Evolutionary conservation across 2,113 vertebrate species (phyloP).

Genomic region (Egretta garzetta): DNA sequence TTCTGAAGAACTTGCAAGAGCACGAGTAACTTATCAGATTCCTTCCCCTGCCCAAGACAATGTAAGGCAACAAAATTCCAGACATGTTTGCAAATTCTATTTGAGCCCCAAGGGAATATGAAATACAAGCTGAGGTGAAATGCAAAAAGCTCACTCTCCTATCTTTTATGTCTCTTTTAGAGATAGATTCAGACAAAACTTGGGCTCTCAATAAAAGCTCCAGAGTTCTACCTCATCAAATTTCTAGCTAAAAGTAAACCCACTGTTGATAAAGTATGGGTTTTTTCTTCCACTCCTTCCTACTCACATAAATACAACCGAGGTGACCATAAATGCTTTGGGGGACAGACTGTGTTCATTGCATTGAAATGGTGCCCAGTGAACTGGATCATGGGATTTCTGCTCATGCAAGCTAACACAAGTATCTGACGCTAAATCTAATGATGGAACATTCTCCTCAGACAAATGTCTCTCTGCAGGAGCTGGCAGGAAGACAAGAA

Average conservation of each 20-base stretch:
- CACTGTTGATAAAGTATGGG: not conserved
- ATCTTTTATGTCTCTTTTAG: accelerated
- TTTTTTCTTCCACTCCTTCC: not conserved
- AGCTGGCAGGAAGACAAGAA: not conserved
- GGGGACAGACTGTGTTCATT: not conserved
- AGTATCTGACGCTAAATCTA: not conserved
- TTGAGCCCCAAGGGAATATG: not conserved
- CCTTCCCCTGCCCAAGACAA: accelerated
- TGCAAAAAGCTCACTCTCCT: not conserved
- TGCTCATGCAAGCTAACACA: not conserved
- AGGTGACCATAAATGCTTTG: not conserved
- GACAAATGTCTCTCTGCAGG: not conserved
- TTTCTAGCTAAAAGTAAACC: not conserved
- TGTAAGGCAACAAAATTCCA: not conserved
- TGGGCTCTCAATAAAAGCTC: not conserved
- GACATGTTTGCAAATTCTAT: not conserved
- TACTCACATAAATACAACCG: not conserved
- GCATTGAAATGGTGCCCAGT: not conserved
- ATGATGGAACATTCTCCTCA: accelerated
- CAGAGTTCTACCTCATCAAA: not conserved
- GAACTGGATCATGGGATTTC: not conserved
- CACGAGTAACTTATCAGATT: not conserved
- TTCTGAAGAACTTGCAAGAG: not conserved
- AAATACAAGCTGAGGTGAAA: not conserved
- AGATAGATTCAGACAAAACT: not conserved